Evolutionary conservation across 2,797 vertebrate species (phyloP), one percentile per base, ranked within the genome.

Genomic region (Enteromius unitaeniatus): DNA sequence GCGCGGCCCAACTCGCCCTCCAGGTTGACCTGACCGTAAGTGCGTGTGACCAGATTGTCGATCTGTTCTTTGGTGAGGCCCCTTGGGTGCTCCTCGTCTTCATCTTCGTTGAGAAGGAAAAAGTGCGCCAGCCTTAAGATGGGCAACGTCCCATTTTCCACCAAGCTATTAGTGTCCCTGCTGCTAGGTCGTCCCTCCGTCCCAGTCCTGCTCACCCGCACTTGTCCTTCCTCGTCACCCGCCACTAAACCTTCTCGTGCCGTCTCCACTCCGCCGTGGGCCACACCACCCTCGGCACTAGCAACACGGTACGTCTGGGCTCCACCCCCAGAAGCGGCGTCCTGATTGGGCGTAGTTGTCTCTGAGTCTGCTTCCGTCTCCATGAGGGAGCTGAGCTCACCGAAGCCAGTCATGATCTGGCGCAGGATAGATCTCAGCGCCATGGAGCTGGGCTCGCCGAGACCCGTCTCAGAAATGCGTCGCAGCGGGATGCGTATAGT

Each of bases 51-150:
- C 91, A 99, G 96, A 96, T 97, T 97, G 95, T 99, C 97, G 83
- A 99, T 99, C 93, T 99, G 97, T 92, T 98, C 97, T 96, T 98
- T 99, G 94, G 97, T 98, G 95, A 99, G 95, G 88, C 97, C 97
- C 60, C 95, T 93, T 0, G 96, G 94, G 87, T 93, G 95, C 81
- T 97, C 96, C 0, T 96, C 95, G 0, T 96, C 96, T 11, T 96
- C 96, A 9, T 97, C 96, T 23, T 98, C 97, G 0, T 96, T 97
- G 82, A 98, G 93, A 89, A 99, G 86, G 92, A 99, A 97, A 92
- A 99, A 98, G 89, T 97, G 97, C 9, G 97, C 97, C 53, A 98
- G 94, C 74, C 95, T 95, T 86, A 99, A 93, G 76, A 99, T 98
- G 81, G 97, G 96, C 75, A 98, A 89, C 0, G 97, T 97, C 76